Evolutionary conservation across 2,888 invertebrate genomes (phyloP), one percentile per base, ranked within the genome.

Genomic region (Pyrocoelia pectoralis): DNA sequence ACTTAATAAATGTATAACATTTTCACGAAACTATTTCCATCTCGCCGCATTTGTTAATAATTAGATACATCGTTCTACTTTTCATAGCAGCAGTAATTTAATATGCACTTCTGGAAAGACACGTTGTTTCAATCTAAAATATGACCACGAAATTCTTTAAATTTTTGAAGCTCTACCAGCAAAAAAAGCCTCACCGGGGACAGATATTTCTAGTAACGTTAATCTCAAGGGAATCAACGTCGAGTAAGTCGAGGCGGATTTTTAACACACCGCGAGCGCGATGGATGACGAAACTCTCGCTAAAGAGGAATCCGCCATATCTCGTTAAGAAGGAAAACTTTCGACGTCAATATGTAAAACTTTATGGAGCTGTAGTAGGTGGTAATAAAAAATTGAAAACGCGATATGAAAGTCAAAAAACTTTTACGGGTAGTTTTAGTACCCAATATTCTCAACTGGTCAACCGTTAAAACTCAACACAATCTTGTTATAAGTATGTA

Each of bases 381-480:
- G 13, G 15, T 15, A 33, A 51, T 24, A 41, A 38, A 28, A 17
- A 48, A 29, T 56, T 15, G 12, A 51, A 15, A 33, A 54, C 18
- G 41, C 49, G 24, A 46, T 40, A 52, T 48, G 43, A 18, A 61
- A 46, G 56, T 56, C 56, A 51, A 56, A 33, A 55, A 56, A 56
- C 38, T 56, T 58, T 46, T 58, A 63, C 46, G 50, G 38, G 24
- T 59, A 43, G 59, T 64, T 64, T 64, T 64, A 64, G 40, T 62
- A 61, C 33, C 52, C 56, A 56, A 56, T 61, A 61, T 56, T 61
- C 61, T 38, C 54, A 46, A 49, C 50, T 55, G 59, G 51, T 58
- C 64, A 64, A 64, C 64, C 59, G 64, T 64, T 64, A 64, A 64
- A 64, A 64, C 59, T 59, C 51, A 46, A 48, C 58, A 64, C 53